Percentiles rank a stretch among this genome's conserved stretches.
phyloP scores from a whole-genome alignment of 2,888 invertebrate species.

The Orthosia gothica region DNA sequence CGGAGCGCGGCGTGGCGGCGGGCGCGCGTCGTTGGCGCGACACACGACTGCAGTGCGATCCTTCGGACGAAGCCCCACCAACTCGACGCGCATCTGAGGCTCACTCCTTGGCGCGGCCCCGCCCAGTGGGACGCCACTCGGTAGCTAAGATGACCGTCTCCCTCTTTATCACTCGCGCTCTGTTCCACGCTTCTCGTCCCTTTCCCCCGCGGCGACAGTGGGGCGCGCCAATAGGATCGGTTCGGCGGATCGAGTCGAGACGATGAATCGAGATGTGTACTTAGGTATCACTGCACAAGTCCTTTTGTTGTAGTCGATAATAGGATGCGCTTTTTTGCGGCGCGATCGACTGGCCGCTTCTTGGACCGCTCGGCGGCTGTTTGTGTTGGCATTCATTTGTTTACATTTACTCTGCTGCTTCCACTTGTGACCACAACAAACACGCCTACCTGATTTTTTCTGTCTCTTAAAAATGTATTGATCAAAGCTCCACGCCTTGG shows the following conservation, averaged over 20 bases:
- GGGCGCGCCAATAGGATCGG: conserved; percentile 91
- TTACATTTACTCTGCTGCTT: conserved; percentile 73
- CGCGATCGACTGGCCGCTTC: conserved; percentile 84
- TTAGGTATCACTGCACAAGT: conserved; percentile 91
- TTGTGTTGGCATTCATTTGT: conserved; percentile 77
- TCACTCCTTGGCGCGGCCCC: conserved; percentile 92
- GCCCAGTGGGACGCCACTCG: conserved; percentile 92
- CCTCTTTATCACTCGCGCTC: conserved; percentile 84
- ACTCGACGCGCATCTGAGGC: conserved; percentile 92
- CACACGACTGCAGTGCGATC: conserved; percentile 92
- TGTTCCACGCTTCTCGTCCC: conserved; percentile 78
- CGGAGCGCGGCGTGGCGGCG: conserved; percentile 81
- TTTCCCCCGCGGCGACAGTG: conserved; percentile 88
- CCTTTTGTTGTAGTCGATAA: conserved; percentile 92
- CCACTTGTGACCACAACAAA: conserved; percentile 70
- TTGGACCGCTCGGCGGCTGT: conserved; percentile 72
- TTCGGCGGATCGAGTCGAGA: conserved; percentile 90
- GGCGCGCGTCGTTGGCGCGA: conserved; percentile 88
- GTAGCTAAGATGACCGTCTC: conserved; percentile 90
- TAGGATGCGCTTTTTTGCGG: conserved; percentile 91
- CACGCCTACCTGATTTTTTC: conserved; percentile 67
- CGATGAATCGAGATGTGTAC: conserved; percentile 92
- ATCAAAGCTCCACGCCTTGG: conserved; percentile 50
- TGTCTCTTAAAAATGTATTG: conserved; percentile 59
- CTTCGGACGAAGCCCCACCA: conserved; percentile 92